Base-by-base conservation (phyloP, 2,888 invertebrate species). In the Nipponacmea schrenckii region DNA sequence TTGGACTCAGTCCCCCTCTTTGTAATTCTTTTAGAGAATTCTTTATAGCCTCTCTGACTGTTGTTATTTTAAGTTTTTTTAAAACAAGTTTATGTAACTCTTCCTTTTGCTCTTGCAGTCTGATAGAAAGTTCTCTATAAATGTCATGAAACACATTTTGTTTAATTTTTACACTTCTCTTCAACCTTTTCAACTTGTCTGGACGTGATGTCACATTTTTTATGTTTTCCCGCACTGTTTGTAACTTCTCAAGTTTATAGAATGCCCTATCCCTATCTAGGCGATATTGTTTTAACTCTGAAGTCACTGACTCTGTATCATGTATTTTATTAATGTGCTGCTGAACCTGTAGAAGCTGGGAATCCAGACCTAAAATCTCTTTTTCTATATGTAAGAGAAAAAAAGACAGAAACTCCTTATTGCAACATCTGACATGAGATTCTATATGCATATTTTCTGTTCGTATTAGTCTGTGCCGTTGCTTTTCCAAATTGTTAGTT, bases 11-110 rank as follows among this genome's bases (percentile, higher is more conserved):
- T 50, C 77, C 77, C 48, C 77, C 78, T 31, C 62, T 68, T 50
- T 77, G 68, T 27, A 81, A 65, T 67, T 81, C 80, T 31, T 73
- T 71, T 17, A 79, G 17, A n/a, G 79, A 75, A 45, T 78, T 62
- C 10, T 71, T 27, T n/a, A 85, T 77, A 0, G 86, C 84, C 75
- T 86, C 86, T 56, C 83, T 77, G 12, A 86, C 84, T 46, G 84
- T 82, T 1, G 84, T 73, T 1, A 85, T 74, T 56, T 84, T 80
- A 12, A 86, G 79, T 69, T 86, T 86, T n/a, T 72, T 68, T 24
- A 81, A 77, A 12, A 80, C 79, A 8, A 82, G 71, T 17, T 72
- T 74, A 46, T 81, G 79, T 12, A 84, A 77, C 64, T 81, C 78
- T 56, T 77, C 75, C 71, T 78, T 82, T 64, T 81, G 77, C 17